Evolutionary conservation across 2,113 vertebrate species (phyloP), one percentile per base, ranked within the genome.

Genomic region (Lichenostomus cassidix): DNA sequence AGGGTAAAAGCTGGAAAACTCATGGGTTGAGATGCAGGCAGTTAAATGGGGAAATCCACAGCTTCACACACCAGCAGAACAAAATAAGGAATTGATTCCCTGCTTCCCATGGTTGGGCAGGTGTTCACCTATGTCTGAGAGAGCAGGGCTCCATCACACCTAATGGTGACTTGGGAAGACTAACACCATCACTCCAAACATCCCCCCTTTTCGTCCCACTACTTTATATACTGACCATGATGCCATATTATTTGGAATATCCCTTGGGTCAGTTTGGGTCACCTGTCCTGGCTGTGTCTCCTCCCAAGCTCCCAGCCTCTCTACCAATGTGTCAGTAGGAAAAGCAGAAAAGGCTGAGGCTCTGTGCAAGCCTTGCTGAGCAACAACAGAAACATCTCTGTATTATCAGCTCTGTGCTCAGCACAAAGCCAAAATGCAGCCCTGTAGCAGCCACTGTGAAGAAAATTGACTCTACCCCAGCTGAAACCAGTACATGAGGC

Each of bases 321-420:
- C 52, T 77, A 25, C 16, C 21, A 42, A 1, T 0, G 0, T 35
- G 31, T 5, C 17, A 11, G 4, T 8, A 18, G 0, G 1, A 19
- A 27, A 19, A 60, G 2, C 8, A 69, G 39, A 6, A 10, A 44
- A 33, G 6, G 15, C 27, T 4, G 3, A 33, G 53, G 22, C 33
- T 22, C 37, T 53, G 5, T 53, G 39, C 5, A 28, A 69, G 8
- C 33, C 1, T 18, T 87, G 47, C 19, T 0, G 39, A 69, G 23
- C 19, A 62, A 28, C 1, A 53, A 23, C 27, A 52, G 31, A 37
- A 18, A 4, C 2, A 37, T 27, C 33, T 52, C n/a, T 75, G 0
- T 8, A 2, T 69, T 16, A 28, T 69, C 37, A 33, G 3, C 11
- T 16, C 19, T n/a, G 18, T 68, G 27, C 12, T 77, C 55, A 69